Conservation (phyloP, 2,888 invertebrate species). For the Magallana nippona region DNA sequence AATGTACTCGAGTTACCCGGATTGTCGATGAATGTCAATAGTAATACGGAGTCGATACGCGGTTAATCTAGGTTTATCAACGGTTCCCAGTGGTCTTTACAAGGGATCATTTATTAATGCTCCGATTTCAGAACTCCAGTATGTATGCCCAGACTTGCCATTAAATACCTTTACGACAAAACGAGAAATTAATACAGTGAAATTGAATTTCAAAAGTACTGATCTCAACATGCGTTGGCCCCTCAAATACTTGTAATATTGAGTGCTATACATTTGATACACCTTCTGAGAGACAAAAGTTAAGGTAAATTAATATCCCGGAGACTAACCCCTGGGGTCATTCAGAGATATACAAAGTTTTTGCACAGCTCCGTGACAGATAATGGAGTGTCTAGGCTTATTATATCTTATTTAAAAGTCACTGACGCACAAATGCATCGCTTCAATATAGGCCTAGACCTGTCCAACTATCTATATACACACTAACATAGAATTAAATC, state of each 20-base stretch:
- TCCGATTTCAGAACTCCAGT: background rate
- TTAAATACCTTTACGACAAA: background rate
- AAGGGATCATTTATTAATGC: constrained; percentile 20
- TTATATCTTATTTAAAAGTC: constrained; percentile 22
- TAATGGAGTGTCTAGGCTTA: constrained; percentile 7
- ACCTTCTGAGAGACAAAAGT: background rate
- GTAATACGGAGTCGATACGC: background rate
- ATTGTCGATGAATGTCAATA: background rate
- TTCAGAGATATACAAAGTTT: background rate
- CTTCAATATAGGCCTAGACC: background rate
- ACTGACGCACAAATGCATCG: background rate
- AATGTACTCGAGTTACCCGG: background rate
- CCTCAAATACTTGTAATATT: background rate
- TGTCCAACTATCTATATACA: background rate
- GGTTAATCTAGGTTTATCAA: constrained; percentile 31
- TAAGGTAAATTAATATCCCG: background rate
- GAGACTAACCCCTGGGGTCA: background rate
- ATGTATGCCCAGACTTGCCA: constrained; percentile 1
- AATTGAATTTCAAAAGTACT: background rate
- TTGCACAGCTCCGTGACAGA: constrained; percentile 6
- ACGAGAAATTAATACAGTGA: background rate
- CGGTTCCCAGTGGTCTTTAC: constrained; percentile 8
- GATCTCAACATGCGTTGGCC: background rate
- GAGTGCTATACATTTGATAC: background rate
- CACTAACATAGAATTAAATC: background rate